Evolutionary conservation across 2,113 vertebrate genomes (phyloP).

Genomic region (Poeciliopsis occidentalis): DNA sequence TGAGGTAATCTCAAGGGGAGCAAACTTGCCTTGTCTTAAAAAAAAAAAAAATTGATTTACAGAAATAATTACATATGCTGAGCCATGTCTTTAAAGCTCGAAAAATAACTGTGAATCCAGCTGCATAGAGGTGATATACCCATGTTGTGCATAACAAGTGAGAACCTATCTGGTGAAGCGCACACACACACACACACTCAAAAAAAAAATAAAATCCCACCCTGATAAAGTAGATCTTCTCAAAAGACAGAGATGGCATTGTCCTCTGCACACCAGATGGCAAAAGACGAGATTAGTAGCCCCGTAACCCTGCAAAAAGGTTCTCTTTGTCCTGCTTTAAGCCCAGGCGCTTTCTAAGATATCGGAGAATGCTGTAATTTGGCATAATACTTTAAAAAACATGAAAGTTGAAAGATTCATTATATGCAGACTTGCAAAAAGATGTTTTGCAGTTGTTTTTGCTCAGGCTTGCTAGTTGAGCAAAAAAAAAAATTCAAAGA

Average conservation of each 20-base stretch:
- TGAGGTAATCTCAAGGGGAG: constrained; percentile 9
- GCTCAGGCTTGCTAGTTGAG: background rate
- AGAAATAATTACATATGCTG: constrained; percentile 38
- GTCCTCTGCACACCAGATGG: constrained; percentile 66
- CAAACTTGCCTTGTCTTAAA: constrained; percentile 14
- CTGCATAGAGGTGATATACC: constrained; percentile 14
- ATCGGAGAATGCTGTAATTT: constrained; percentile 59
- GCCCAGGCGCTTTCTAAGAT: constrained; percentile 58
- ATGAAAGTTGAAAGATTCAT: constrained; percentile 35
- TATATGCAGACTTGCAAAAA: constrained; percentile 21
- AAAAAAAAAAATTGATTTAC: constrained; percentile 10
- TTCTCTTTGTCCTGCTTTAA: constrained; percentile 58
- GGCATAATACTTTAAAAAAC: constrained; percentile 47
- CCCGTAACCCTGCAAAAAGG: constrained; percentile 48
- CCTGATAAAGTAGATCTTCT: constrained; percentile 36
- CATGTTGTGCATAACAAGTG: constrained; percentile 17
- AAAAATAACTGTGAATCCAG: constrained; percentile 25
- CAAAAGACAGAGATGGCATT: constrained; percentile 59
- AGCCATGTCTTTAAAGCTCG: background rate
- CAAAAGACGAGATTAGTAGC: constrained; percentile 58
- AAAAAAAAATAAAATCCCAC: constrained; percentile 6
- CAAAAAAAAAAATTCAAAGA: too few species aligned
- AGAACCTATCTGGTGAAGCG: constrained; percentile 36
- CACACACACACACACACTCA: too few species aligned
- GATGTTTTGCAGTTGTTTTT: constrained; percentile 14